A percentile compares a stretch with the other conserved stretches of the same genome.
These are phyloP conservation scores for Halictus ligatus DNA, from an alignment of 2,888 invertebrate genomes.

Conservation along the genomic window DNA sequence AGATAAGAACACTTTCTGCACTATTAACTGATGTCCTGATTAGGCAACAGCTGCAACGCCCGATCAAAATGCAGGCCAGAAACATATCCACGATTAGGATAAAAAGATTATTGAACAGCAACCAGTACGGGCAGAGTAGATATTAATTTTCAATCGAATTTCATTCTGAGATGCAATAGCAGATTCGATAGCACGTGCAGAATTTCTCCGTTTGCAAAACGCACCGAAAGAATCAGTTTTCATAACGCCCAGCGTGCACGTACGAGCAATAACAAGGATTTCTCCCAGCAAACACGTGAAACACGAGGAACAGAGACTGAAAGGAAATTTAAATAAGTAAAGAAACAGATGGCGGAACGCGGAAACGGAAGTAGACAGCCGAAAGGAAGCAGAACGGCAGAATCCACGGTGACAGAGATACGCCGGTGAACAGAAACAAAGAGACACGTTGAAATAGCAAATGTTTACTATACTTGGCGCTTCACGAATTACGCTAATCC, in stretches of 20 bases:
- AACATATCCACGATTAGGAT: too few species aligned
- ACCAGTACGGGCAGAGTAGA: too few species aligned
- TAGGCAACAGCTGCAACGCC: too few species aligned
- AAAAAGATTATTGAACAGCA: too few species aligned
- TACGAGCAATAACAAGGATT: not conserved
- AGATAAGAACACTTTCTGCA: too few species aligned
- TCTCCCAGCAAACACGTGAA: too few species aligned
- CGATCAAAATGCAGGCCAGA: too few species aligned
- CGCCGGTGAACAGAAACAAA: slow-evolving; percentile 30
- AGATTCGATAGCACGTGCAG: too few species aligned
- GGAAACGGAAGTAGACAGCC: slow-evolving; percentile 2
- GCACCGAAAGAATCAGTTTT: not conserved
- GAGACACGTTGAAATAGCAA: slow-evolving; percentile 63
- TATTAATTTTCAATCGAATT: too few species aligned
- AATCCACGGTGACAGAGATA: slow-evolving; percentile 7
- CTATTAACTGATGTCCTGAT: too few species aligned
- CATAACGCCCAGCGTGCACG: not conserved
- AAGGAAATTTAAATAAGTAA: slow-evolving; percentile 17
- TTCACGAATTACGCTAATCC: slow-evolving; percentile 74
- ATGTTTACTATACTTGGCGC: slow-evolving; percentile 71
- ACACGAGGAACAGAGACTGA: not conserved
- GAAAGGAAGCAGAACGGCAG: not conserved
- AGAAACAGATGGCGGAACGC: slow-evolving; percentile 13
- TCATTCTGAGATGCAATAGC: too few species aligned
- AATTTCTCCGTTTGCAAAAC: not conserved